These are phyloP conservation scores for Chymomyza procnemis DNA, from an alignment of 2,888 invertebrate species.

Conservation along the genomic window DNA sequence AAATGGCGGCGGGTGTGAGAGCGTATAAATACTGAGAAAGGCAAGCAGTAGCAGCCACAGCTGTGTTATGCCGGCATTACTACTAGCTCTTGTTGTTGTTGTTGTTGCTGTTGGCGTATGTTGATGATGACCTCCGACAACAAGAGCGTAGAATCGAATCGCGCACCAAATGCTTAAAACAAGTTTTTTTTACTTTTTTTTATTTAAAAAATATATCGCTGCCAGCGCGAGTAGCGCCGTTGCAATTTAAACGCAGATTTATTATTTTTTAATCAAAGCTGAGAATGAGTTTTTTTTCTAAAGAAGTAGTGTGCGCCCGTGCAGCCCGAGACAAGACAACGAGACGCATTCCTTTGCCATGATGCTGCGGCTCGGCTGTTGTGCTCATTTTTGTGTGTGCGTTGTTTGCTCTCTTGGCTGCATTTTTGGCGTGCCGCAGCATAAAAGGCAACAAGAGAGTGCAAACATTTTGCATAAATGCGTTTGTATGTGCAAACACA, in stretches of 20 bases:
- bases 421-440: conserved; percentile 23
- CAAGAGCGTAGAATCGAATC: conserved; percentile 27
- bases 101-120: conserved; percentile 13
- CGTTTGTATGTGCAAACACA: neutral
- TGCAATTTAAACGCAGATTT: conserved; percentile 51
- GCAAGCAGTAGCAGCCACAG: conserved; percentile 7
- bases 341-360: conserved; percentile 56
- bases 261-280: conserved; percentile 65
- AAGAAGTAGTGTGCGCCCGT: neutral
- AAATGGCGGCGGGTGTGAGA: neutral
- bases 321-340: too few species aligned
- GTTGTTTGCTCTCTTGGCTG: neutral
- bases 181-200: conserved; percentile 46
- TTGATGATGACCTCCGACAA: conserved; percentile 69
- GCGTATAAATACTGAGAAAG: conserved; percentile 14
- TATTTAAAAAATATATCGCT: too few species aligned
- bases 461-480: neutral
- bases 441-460: conserved; percentile 1
- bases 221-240: conserved; percentile 19
- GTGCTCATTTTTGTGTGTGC: neutral
- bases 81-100: neutral
- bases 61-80: neutral
- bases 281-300: conserved; percentile 43
- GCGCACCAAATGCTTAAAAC: conserved; percentile 48
- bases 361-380: conserved; percentile 24